These are phyloP conservation scores for Xenopus tropicalis DNA, from an alignment of 2,113 vertebrate species.

Conservation along the genomic window DNA sequence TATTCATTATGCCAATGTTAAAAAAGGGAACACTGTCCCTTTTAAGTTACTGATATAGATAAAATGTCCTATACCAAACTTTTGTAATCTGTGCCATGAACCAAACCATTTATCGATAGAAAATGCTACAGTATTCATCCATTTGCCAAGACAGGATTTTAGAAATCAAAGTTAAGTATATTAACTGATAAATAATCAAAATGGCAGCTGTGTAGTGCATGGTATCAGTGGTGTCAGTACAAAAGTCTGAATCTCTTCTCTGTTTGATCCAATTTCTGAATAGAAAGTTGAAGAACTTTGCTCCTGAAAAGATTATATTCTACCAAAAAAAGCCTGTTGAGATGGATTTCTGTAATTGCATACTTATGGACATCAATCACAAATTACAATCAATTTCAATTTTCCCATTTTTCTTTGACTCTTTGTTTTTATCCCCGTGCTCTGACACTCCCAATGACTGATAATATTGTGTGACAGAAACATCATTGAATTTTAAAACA, in stretches of 20 bases:
- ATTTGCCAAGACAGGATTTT: too few relatives aligned
- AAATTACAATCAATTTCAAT: slow-evolving; percentile 44
- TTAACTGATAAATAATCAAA: too few relatives aligned
- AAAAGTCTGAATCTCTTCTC: background rate
- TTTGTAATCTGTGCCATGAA: too few relatives aligned
- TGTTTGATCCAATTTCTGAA: background rate
- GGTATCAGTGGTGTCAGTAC: background rate
- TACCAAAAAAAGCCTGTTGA: slow-evolving; percentile 14
- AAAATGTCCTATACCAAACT: too few relatives aligned
- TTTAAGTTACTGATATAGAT: too few relatives aligned
- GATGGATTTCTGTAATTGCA: slow-evolving; percentile 18
- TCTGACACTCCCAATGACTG: slow-evolving; percentile 22
- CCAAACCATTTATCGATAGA: too few relatives aligned
- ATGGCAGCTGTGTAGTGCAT: too few relatives aligned
- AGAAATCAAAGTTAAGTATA: too few relatives aligned
- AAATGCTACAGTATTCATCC: too few relatives aligned
- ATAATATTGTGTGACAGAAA: slow-evolving; percentile 35
- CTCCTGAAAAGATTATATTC: background rate
- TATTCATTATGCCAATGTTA: too few relatives aligned
- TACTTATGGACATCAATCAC: slow-evolving; percentile 38
- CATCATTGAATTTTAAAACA: slow-evolving; percentile 43
- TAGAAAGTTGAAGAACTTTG: background rate
- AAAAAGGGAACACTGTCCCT: too few relatives aligned
- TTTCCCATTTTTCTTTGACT: slow-evolving; percentile 35
- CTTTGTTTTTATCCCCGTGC: slow-evolving; percentile 32